These are phyloP conservation scores for Climacteris rufus DNA, from an alignment of 2,113 vertebrate genomes.

Conservation along the genomic window DNA sequence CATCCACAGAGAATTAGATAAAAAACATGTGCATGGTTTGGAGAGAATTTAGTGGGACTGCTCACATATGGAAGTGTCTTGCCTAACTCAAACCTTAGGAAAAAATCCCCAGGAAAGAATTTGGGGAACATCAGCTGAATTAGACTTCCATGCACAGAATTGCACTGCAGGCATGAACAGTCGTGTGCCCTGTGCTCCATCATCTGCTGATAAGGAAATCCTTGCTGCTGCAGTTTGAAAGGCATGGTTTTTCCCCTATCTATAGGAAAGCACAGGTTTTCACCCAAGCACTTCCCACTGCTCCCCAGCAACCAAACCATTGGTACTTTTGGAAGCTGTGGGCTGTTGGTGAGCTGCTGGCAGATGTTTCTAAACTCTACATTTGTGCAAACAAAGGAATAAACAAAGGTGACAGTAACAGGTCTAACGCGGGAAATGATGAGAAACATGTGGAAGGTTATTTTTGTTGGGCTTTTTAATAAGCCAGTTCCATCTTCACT, in stretches of 20 bases:
- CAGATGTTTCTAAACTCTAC: background rate
- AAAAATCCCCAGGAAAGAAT: background rate
- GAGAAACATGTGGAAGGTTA: background rate
- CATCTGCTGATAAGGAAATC: background rate
- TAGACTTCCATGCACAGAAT: background rate
- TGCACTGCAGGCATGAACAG: background rate
- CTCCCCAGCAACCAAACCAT: background rate
- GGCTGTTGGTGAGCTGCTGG: background rate
- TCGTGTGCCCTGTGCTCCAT: background rate
- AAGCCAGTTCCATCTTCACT: background rate
- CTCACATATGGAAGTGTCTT: background rate
- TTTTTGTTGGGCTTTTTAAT: background rate
- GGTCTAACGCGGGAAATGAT: background rate
- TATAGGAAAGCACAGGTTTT: background rate
- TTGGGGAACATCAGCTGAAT: background rate
- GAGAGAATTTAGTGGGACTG: background rate
- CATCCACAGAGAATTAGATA: background rate
- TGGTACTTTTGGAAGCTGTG: background rate
- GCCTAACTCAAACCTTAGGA: background rate
- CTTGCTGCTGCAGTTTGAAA: background rate
- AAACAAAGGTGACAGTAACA: background rate
- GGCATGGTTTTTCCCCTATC: background rate
- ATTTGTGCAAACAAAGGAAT: background rate
- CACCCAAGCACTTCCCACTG: background rate
- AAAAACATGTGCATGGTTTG: accelerated